phyloP scores from a whole-genome alignment of 2,113 vertebrate species.

The Danio rerio region DNA sequence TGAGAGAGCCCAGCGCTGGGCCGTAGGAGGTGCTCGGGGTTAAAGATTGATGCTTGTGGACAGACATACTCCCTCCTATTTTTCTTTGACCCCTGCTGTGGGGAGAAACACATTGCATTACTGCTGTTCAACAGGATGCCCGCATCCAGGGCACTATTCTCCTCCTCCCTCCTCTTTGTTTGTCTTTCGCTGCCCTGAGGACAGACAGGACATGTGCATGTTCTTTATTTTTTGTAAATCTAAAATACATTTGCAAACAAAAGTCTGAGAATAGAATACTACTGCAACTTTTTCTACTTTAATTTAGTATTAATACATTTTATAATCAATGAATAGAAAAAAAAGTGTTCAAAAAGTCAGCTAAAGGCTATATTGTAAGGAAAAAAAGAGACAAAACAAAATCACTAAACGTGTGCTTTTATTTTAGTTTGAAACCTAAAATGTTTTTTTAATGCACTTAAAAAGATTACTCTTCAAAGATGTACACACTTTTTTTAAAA shows the following conservation, averaged over 20 bases:
- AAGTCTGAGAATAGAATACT: background rate
- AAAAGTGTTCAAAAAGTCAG: too few species aligned
- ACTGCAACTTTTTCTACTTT: background rate
- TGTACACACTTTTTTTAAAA: too few species aligned
- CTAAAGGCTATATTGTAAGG: too few species aligned
- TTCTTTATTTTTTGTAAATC: background rate
- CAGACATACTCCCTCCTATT: constrained; percentile 49
- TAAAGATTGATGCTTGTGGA: constrained; percentile 56
- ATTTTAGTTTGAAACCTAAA: too few species aligned
- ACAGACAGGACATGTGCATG: background rate
- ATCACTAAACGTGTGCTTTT: too few species aligned
- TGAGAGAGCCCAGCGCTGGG: constrained; percentile 31
- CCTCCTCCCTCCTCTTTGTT: background rate
- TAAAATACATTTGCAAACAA: background rate
- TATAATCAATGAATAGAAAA: too few species aligned
- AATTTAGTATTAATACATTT: too few species aligned
- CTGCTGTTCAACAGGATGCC: constrained; percentile 19
- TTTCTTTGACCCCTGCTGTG: constrained; percentile 35
- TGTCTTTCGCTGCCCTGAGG: constrained; percentile 1
- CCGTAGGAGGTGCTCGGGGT: constrained; percentile 31
- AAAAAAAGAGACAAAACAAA: too few species aligned
- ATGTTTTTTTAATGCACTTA: too few species aligned
- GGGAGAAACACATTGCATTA: constrained; percentile 4
- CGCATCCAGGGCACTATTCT: background rate
- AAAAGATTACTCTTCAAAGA: too few species aligned